Conservation (phyloP, 1,140 invertebrate species). For the Drosophila murphyi region DNA sequence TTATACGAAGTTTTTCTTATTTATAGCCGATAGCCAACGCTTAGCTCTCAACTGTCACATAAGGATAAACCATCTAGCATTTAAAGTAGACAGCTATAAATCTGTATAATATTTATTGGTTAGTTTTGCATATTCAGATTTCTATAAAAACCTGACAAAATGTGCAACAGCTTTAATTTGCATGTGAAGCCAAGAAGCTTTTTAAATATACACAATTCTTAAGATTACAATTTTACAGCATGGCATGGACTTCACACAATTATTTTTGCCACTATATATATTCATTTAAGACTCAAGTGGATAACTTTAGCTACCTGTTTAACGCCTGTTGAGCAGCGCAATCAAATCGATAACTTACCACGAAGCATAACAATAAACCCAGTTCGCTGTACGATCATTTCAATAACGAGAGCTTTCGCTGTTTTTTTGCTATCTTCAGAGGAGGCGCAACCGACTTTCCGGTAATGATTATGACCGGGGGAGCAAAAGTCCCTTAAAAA, state of each 20-base stretch:
- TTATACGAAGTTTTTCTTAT: conserved; percentile 37
- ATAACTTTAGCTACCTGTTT: not conserved
- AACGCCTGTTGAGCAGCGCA: conserved; percentile 3
- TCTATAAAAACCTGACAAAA: not conserved
- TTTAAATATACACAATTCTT: too few species aligned
- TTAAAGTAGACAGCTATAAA: conserved; percentile 36
- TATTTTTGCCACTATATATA: not conserved
- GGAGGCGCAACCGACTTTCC: conserved; percentile 63
- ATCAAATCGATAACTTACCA: conserved; percentile 40
- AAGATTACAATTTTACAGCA: too few species aligned
- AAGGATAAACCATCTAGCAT: conserved; percentile 28
- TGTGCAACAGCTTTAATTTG: too few species aligned
- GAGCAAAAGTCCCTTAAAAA: conserved; percentile 19
- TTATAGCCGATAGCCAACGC: conserved; percentile 37
- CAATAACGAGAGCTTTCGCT: conserved; percentile 63
- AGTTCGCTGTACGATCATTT: conserved; percentile 54
- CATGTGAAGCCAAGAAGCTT: too few species aligned
- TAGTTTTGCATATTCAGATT: not conserved
- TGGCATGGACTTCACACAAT: too few species aligned
- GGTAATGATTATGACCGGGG: conserved; percentile 68
- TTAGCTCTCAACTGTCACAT: conserved; percentile 36
- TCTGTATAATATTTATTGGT: conserved; percentile 30
- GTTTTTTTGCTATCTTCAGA: not conserved
- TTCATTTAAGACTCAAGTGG: not conserved
- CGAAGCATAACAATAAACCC: conserved; percentile 77